Base-by-base conservation (phyloP, 2,113 vertebrate genomes). In the Tinamus guttatus region DNA sequence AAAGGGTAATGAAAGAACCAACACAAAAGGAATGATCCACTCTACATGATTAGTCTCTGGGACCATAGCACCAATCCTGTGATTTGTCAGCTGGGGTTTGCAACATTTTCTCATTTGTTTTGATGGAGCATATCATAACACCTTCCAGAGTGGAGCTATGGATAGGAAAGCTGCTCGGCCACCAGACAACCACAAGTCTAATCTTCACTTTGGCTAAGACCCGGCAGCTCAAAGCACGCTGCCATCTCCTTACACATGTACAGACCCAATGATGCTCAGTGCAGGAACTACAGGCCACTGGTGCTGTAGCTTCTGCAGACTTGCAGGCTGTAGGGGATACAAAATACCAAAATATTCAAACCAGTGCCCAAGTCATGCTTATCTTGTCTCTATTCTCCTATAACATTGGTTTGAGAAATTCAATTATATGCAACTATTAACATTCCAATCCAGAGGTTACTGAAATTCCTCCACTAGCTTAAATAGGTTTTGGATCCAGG, bases 381-480 rank as follows among this genome's bases (percentile, higher is more conserved):
- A 69, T 90, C 83, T 84, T 81, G 32, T 74, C 65, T 89, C 80
- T 96, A 52, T 47, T 84, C 67, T 90, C 94, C 87, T 81, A 49
- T 40, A 85, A 49, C 60, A 56, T 10, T 47, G 69, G 49, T 28
- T 81, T 91, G 59, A 36, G 70, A 85, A 90, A 90, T 68, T 89
- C 1, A 0, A 67, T 73, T 76, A 94, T 80, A 81, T 92, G 70
- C 82, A 93, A 52, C 41, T 88, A 65, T 38, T 79, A 89, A 85
- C 73, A 80, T 62, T 77, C 87, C 92, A 65, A 76, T 90, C 36
- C 52, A 86, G 88, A 89, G 27, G 65, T 34, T 88, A 84, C 88
- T 90, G 83, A 97, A 89, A 93, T 87, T 62, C 63, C 88, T 89
- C 92, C 74, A 54, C 59, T 82, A n/a, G 41, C 83, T 76, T 63